These are phyloP conservation scores for Cirrhinus molitorella DNA, from an alignment of 2,797 vertebrate species.

Conservation along the genomic window DNA sequence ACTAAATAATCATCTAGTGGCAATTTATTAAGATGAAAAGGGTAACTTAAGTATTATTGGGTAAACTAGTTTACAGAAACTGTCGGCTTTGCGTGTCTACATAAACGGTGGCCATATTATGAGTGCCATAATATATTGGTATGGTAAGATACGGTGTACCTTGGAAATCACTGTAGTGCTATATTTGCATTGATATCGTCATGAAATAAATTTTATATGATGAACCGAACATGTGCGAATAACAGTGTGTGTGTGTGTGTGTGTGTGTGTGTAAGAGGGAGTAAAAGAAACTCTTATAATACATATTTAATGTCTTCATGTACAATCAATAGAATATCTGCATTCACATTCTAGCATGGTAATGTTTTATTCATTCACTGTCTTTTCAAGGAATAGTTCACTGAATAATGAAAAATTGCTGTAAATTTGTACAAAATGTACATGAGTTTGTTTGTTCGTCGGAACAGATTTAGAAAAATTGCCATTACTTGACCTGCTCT, in stretches of 20 bases:
- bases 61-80: constrained; percentile 83
- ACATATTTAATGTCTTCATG: neutral
- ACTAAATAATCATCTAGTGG: constrained; percentile 75
- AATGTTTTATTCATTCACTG: constrained; percentile 21
- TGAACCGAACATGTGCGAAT: constrained; percentile 68
- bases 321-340: neutral
- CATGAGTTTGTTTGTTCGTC: neutral
- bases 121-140: constrained; percentile 88
- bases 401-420: neutral
- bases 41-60: constrained; percentile 76
- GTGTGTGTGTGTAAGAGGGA: constrained; percentile 30
- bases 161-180: constrained; percentile 88
- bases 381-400: neutral
- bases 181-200: constrained; percentile 90
- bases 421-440: constrained; percentile 3
- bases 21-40: constrained; percentile 73
- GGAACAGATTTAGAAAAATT: neutral
- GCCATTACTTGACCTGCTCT: neutral
- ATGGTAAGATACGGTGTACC: constrained; percentile 87
- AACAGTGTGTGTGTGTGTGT: constrained; percentile 28
- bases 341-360: neutral
- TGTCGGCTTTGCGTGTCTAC: constrained; percentile 85
- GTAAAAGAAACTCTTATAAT: neutral
- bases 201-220: constrained; percentile 89
- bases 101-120: constrained; percentile 86